Evolutionary conservation across 2,113 vertebrate genomes (phyloP), one percentile per base, ranked within the genome.

Genomic region (Saimiri boliviensis): DNA sequence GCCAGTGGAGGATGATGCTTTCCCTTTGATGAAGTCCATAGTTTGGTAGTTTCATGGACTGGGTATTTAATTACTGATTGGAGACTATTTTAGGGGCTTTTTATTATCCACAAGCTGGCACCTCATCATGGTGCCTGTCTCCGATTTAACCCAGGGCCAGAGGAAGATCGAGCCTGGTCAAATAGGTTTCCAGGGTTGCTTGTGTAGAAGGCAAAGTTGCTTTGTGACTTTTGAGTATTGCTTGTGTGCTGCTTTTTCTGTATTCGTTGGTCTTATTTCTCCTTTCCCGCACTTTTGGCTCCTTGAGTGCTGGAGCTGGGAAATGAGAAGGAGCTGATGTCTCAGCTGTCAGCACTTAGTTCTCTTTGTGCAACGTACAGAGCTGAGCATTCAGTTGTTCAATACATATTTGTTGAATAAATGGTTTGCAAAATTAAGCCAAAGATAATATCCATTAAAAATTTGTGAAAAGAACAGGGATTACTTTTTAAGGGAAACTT

Each of bases 1-100:
- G n/a, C 14, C 12, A 60, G 83, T 35, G 40, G 30, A 71, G 35
- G 56, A 32, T 0, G 2, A 5, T 27, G 8, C 73, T 47, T 32
- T 45, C 37, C 49, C 77, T 95, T 92, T 49, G 90, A 96, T 93
- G 66, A 76, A 83, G 32, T 42, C 23, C 9, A 47, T 16, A 66
- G 27, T 80, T 87, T 84, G 47, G 17, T 49, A 84, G 85, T 82
- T 89, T 32, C 12, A 11, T 35, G 27, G 40, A 58, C 32, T 85
- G 35, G 8, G 17, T 76, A 76, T 86, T 70, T 86, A 94, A 68
- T 89, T 42, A 66, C 42, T 4, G 14, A 54, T 47, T 58, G 54
- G 74, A 93, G 68, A 60, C 52, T 89, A 1, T 71, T 93, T 76
- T 68, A 40, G 58, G 92, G 47, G 68, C 30, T 89, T 97, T 89